Conservation (phyloP, 2,888 invertebrate species). For the Homarus gammarus region DNA sequence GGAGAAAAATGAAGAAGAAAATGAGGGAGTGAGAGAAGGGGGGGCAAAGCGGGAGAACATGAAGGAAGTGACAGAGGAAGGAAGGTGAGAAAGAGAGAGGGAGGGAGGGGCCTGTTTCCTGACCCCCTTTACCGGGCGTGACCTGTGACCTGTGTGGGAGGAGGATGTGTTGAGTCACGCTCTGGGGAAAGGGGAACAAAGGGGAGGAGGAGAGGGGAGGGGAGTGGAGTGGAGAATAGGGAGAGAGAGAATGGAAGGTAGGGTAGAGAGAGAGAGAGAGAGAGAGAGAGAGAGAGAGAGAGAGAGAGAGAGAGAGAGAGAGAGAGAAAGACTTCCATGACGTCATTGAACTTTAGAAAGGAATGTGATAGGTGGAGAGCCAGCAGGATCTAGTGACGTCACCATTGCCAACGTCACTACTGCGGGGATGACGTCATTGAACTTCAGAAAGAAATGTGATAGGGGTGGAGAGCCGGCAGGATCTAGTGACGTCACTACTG, state of each 20-base stretch:
- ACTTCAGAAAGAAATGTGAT: background rate
- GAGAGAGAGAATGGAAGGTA: conserved; percentile 18
- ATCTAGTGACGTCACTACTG: background rate
- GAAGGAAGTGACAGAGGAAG: no score
- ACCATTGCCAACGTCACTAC: background rate
- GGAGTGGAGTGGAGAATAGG: conserved; percentile 20
- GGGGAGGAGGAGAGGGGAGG: background rate
- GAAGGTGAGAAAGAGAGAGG: no score
- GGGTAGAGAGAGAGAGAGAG: conserved; percentile 18
- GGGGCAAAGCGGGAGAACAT: no score
- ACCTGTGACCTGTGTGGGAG: no score
- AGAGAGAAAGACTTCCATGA: conserved; percentile 17
- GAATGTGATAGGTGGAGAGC: conserved; percentile 6
- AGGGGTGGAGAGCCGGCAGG: background rate
- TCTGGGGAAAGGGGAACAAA: no score
- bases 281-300: background rate
- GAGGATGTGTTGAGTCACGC: no score
- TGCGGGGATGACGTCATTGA: background rate
- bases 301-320: conserved; percentile 1
- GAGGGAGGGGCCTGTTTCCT: no score
- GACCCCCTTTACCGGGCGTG: no score
- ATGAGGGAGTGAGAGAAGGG: no score
- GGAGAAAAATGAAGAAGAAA: no score
- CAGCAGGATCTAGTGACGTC: background rate
- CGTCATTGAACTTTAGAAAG: background rate